phyloP scores from a whole-genome alignment of 2,888 invertebrate species.

The Gastrophysa polygoni region DNA sequence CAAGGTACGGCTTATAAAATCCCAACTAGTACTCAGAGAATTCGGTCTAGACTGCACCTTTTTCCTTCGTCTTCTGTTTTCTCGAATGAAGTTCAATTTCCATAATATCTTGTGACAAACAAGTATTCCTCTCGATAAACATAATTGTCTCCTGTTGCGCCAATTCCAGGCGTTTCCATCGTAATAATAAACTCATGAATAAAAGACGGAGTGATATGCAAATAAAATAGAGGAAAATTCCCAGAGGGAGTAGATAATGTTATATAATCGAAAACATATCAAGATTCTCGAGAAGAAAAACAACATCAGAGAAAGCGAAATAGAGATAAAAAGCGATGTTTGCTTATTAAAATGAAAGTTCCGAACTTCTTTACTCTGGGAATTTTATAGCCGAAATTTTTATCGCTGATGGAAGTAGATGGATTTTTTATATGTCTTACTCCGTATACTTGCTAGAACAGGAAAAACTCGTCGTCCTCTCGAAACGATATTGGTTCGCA shows the following conservation, averaged over 20 bases:
- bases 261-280: constrained; percentile 28
- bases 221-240: constrained; percentile 20
- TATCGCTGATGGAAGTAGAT: constrained; percentile 18
- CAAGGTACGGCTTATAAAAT: too few species aligned
- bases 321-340: constrained; percentile 19
- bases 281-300: constrained; percentile 24
- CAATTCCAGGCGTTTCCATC: constrained; percentile 2
- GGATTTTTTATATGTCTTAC: constrained; percentile 11
- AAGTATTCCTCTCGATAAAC: background rate
- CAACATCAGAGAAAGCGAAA: constrained; percentile 11
- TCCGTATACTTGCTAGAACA: background rate
- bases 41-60: too few species aligned
- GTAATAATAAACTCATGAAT: constrained; percentile 24
- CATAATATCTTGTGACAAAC: background rate
- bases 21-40: too few species aligned
- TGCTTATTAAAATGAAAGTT: constrained; percentile 25
- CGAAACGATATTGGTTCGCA: too few species aligned
- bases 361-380: constrained; percentile 10
- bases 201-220: constrained; percentile 22
- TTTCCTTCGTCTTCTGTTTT: background rate
- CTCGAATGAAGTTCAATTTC: background rate
- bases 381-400: constrained; percentile 19
- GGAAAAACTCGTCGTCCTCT: background rate
- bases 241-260: constrained; percentile 21
- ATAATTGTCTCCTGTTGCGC: constrained; percentile 13